These are phyloP conservation scores for Tinamus guttatus DNA, from an alignment of 2,113 vertebrate species.

Conservation along the genomic window DNA sequence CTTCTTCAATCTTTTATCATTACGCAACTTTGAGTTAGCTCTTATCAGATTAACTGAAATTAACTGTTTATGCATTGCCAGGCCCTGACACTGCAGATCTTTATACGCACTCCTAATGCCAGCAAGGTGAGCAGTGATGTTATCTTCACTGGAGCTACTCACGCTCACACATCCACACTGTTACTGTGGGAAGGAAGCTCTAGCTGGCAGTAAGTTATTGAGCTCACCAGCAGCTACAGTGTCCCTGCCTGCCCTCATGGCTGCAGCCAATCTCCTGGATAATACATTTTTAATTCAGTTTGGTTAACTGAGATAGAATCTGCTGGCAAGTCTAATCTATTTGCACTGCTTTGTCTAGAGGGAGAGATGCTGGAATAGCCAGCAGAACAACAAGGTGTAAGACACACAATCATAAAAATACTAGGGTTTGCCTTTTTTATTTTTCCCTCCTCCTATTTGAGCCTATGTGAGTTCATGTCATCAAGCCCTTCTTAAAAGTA, in stretches of 20 bases:
- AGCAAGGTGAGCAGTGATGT: not conserved
- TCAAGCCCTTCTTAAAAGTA: not conserved
- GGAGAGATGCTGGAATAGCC: not conserved
- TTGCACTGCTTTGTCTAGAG: not conserved
- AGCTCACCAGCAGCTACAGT: not conserved
- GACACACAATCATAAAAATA: not conserved
- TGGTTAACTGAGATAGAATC: not conserved
- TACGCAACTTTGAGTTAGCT: not conserved
- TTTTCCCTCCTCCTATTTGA: not conserved
- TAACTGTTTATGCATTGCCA: not conserved
- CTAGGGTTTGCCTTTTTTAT: not conserved
- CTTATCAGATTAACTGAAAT: not conserved
- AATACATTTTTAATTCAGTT: not conserved
- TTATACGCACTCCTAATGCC: not conserved
- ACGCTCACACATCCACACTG: not conserved
- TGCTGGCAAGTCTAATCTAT: not conserved
- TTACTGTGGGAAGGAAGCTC: not conserved
- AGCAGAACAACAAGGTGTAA: not conserved
- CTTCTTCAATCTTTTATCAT: not conserved
- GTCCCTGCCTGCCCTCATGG: not conserved
- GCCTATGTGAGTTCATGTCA: not conserved
- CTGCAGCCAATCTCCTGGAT: not conserved
- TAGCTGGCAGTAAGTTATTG: not conserved
- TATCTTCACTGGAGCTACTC: not conserved
- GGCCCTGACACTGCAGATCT: not conserved